Evolutionary conservation across 2,888 invertebrate species (phyloP).

Genomic region (Apeira syringaria): DNA sequence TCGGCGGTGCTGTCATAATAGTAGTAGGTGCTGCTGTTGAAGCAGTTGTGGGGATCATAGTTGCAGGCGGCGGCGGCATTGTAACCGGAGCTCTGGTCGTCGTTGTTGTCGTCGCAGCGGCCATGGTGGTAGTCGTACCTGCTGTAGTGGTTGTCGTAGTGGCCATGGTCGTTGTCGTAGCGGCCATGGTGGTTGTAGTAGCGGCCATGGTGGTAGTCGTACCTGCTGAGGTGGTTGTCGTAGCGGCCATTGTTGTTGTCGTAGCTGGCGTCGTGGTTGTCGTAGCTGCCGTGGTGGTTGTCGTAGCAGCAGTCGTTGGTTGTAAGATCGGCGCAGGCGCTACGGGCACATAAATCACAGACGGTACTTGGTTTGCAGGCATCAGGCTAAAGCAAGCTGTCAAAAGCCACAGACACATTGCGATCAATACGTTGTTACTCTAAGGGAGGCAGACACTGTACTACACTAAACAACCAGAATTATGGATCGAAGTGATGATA

Average conservation of each 20-base stretch:
- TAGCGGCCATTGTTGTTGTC: constrained; percentile 11
- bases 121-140: constrained; percentile 7
- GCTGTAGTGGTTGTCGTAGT: constrained; percentile 17
- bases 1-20: constrained; percentile 30
- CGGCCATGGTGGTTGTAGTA: constrained; percentile 50
- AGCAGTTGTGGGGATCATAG: constrained; percentile 18
- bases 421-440: constrained; percentile 29
- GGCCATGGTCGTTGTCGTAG: constrained; percentile 6
- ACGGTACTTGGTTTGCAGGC: constrained; percentile 55
- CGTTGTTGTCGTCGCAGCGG: constrained; percentile 7
- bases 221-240: constrained; percentile 5
- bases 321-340: constrained; percentile 67
- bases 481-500: constrained; percentile 40
- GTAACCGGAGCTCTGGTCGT: constrained; percentile 15
- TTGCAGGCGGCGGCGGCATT: constrained; percentile 11
- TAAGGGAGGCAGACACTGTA: constrained; percentile 10
- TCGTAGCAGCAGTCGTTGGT: constrained; percentile 57
- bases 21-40: constrained; percentile 34
- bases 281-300: constrained; percentile 9
- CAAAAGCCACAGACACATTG: constrained; percentile 78
- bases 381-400: constrained; percentile 75
- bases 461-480: constrained; percentile 20
- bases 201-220: constrained; percentile 58
- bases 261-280: constrained; percentile 13
- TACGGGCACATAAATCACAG: constrained; percentile 54